phyloP scores from a whole-genome alignment of 2,113 vertebrate species.

The Gorilla gorilla region DNA sequence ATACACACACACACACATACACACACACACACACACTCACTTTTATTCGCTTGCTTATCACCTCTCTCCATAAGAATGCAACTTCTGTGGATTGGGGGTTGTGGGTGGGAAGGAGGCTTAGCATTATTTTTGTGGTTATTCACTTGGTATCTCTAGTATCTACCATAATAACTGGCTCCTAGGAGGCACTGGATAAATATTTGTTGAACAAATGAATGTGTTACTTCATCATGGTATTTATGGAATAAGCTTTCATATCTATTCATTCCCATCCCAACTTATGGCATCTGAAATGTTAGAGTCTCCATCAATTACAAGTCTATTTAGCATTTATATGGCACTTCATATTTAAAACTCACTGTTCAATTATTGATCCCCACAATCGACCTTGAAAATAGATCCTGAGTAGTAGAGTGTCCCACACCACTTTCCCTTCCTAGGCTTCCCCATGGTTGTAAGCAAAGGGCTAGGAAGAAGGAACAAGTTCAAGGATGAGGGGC shows the following conservation, averaged over 20 bases:
- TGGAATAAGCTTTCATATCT: conserved; percentile 34
- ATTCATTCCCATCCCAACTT: neutral
- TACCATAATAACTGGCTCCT: conserved; percentile 12
- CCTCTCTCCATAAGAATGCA: neutral
- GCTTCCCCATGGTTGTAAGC: neutral
- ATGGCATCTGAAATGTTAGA: neutral
- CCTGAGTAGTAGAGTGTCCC: neutral
- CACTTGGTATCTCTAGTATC: neutral
- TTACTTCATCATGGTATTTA: conserved; percentile 50
- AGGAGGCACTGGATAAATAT: conserved; percentile 46
- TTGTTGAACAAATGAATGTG: conserved; percentile 50
- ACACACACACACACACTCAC: no score
- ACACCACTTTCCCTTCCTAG: neutral
- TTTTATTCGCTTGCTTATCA: neutral
- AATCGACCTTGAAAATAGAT: conserved; percentile 58
- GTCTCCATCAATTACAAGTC: conserved; percentile 54
- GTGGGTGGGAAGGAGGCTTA: neutral
- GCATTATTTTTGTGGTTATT: neutral
- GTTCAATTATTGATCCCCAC: conserved; percentile 68
- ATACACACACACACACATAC: no score
- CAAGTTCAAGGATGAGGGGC: neutral
- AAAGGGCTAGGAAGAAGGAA: neutral
- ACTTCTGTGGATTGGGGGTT: neutral
- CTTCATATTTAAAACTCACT: conserved; percentile 69
- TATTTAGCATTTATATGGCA: conserved; percentile 72